These are phyloP conservation scores for Drosophila paulistorum DNA, from an alignment of 1,140 invertebrate species.

Conservation along the genomic window DNA sequence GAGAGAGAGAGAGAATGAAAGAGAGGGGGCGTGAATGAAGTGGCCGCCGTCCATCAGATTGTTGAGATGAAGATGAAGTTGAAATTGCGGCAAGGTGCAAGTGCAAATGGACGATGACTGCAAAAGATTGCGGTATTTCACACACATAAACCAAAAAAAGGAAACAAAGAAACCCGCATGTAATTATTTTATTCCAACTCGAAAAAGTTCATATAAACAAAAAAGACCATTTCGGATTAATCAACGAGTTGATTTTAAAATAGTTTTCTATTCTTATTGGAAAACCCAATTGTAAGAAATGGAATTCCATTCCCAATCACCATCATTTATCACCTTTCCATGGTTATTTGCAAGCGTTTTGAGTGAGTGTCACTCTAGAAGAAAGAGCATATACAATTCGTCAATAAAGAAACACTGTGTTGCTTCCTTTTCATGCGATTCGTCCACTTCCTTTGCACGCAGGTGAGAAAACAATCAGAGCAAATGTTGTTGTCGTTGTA, in stretches of 20 bases:
- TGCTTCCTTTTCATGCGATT: not conserved
- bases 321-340: too few relatives aligned
- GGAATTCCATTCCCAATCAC: too few relatives aligned
- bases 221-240: not conserved
- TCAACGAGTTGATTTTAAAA: not conserved
- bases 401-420: not conserved
- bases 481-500: conserved; percentile 15
- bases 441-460: conserved; percentile 22
- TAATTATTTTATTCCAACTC: not conserved
- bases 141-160: too few relatives aligned
- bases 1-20: conserved; percentile 10
- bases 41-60: conserved; percentile 9
- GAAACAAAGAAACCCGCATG: not conserved
- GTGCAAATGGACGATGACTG: not conserved
- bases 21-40: conserved; percentile 25
- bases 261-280: too few relatives aligned
- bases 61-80: conserved; percentile 17
- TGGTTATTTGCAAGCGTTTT: too few relatives aligned
- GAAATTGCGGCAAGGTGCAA: conserved; percentile 10
- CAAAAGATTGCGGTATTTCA: not conserved
- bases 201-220: not conserved
- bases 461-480: conserved; percentile 18
- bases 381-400: conserved; percentile 11
- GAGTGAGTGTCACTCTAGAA: too few relatives aligned
- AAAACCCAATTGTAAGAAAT: too few relatives aligned